phyloP scores from a whole-genome alignment of 2,888 invertebrate species.

The Ditula angustiorana region DNA sequence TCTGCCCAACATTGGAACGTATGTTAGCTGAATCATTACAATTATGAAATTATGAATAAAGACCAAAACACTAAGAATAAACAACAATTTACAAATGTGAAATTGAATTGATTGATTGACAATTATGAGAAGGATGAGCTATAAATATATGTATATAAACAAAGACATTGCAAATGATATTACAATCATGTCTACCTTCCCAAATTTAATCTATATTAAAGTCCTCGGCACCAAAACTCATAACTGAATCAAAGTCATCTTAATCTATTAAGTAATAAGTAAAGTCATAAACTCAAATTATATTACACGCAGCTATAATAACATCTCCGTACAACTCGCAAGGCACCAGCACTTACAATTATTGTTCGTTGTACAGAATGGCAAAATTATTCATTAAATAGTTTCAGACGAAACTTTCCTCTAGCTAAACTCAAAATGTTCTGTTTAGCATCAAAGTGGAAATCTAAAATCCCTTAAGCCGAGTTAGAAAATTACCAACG shows the following conservation, averaged over 20 bases:
- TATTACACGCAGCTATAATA: not conserved
- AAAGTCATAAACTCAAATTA: not conserved
- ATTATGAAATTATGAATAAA: too few relatives aligned
- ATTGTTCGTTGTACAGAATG: slow-evolving; percentile 17
- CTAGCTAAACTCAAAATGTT: slow-evolving; percentile 71
- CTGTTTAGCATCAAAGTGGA: slow-evolving; percentile 78
- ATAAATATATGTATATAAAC: too few relatives aligned
- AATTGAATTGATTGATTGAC: too few relatives aligned
- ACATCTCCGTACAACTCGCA: not conserved
- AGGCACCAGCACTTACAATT: slow-evolving; percentile 3
- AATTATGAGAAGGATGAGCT: too few relatives aligned
- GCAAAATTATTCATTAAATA: slow-evolving; percentile 63
- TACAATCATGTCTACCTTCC: too few relatives aligned
- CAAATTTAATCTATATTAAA: not conserved
- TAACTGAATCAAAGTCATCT: not conserved
- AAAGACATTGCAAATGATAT: too few relatives aligned
- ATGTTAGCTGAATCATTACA: too few relatives aligned
- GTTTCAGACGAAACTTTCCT: slow-evolving; percentile 68
- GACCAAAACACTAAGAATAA: too few relatives aligned
- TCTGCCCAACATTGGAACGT: too few relatives aligned
- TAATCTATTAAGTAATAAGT: not conserved
- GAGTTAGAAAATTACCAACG: slow-evolving; percentile 65
- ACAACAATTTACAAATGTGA: too few relatives aligned
- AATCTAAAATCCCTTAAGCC: slow-evolving; percentile 80
- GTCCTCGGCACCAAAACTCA: not conserved